Base-by-base conservation (phyloP, 2,888 invertebrate species). In the Brachypalpus laphriformis region DNA sequence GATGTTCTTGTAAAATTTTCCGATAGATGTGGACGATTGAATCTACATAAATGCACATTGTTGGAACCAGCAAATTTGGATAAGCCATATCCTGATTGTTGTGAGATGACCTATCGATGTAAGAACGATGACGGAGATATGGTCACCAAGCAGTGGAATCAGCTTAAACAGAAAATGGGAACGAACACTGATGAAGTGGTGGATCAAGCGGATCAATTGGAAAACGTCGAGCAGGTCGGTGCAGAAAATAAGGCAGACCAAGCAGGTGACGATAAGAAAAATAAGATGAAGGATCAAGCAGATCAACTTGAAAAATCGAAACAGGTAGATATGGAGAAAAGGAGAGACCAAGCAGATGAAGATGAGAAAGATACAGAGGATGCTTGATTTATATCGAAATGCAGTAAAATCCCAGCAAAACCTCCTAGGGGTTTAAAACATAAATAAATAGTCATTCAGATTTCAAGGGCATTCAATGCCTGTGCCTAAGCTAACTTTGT, bases 41-140 rank as follows among this genome's bases (percentile, higher is more conserved):
- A 86, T 3, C 75, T 88, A 70, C 81, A 77, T 0, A 83, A 87
- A 22, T 89, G 89, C 6, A 87, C 76, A 11, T 59, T 88, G 3
- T 7, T 87, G 51, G 87, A 87, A 71, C 80, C 83, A 0, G 18
- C 74, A 4, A 86, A 87, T 16, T 14, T 87, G 18, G 70, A 82
- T 20, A 88, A 88, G 47, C 82, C 87, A 0, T 89, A 88, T 74
- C 89, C 89, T 0, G 88, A 89, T 20, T 89, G 89, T 31, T 89
- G 89, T 56, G 87, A 87, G 65, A 87, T 88, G 88, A 88, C 80
- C 14, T 89, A 88, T 47, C 31, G 80, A n/a, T 89, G 89, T 57
- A 61, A 16, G n/a, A n/a, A 71, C 34, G 70, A 61, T 2, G 74
- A 86, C 34, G 88, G 88, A 3, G 45, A 76, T 4, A 37, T 51